phyloP scores from a whole-genome alignment of 2,888 invertebrate species.

The Drosophila mimica region DNA sequence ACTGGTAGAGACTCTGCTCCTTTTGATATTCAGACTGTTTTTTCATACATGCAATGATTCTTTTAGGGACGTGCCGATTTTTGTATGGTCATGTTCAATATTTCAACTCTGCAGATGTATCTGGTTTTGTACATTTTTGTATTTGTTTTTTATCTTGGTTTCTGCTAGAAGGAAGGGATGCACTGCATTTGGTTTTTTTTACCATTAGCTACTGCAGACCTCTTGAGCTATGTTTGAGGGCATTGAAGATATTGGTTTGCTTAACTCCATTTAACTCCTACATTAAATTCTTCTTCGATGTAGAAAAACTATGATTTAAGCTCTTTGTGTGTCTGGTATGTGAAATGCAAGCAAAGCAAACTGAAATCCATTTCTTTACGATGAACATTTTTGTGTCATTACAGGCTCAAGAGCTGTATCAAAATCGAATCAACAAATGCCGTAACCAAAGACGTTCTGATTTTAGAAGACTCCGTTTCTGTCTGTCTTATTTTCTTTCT shows the following conservation, averaged over 20 bases:
- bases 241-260: background rate
- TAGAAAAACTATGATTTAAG: background rate
- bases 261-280: background rate
- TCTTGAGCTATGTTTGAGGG: background rate
- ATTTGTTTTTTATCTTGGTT: background rate
- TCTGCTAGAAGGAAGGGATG: background rate
- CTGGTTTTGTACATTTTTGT: no score
- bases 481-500: background rate
- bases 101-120: no score
- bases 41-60: no score
- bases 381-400: background rate
- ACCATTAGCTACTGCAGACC: slow-evolving; percentile 8
- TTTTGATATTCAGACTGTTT: no score
- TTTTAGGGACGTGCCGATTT: no score
- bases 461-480: slow-evolving; percentile 3
- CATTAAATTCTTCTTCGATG: background rate
- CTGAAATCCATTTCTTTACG: slow-evolving; percentile 6
- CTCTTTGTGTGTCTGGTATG: background rate
- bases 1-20: no score
- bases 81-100: no score
- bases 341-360: background rate
- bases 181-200: slow-evolving; percentile 18
- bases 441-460: slow-evolving; percentile 11
- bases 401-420: slow-evolving; percentile 33
- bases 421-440: slow-evolving; percentile 53